These are phyloP conservation scores for Catharus bicknelli DNA, from an alignment of 2,113 vertebrate species.

Conservation along the genomic window DNA sequence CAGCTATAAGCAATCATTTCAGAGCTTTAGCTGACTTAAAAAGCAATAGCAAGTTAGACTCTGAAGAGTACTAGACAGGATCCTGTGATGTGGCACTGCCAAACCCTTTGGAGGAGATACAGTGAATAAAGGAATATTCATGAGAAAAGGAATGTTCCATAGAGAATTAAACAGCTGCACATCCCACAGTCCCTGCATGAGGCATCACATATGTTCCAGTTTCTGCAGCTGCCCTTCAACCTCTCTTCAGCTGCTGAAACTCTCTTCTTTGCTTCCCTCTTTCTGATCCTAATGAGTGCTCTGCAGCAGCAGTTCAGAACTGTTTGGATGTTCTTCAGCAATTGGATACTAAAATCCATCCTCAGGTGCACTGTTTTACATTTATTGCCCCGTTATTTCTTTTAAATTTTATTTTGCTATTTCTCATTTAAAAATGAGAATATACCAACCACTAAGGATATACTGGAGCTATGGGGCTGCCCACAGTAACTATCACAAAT, in stretches of 20 bases:
- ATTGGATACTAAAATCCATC: background rate
- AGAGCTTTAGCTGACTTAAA: conserved; percentile 13
- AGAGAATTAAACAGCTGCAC: conserved; percentile 32
- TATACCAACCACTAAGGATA: background rate
- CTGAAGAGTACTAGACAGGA: conserved; percentile 30
- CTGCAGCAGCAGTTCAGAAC: background rate
- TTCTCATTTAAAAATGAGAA: background rate
- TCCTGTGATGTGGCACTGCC: background rate
- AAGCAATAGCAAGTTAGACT: background rate
- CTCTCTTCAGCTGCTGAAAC: background rate
- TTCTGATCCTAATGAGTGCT: background rate
- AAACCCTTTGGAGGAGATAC: background rate
- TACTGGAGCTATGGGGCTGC: background rate
- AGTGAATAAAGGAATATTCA: conserved; percentile 6
- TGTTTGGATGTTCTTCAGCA: background rate
- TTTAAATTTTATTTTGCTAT: background rate
- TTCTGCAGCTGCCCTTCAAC: conserved; percentile 29
- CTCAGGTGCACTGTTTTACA: background rate
- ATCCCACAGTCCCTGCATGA: background rate
- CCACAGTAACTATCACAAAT: background rate
- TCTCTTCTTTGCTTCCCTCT: background rate
- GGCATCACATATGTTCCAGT: background rate
- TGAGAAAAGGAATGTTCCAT: background rate
- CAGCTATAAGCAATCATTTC: conserved; percentile 29
- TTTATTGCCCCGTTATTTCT: background rate